Evolutionary conservation across 1,140 invertebrate species (phyloP).

Genomic region (Diorhabda sublineata): DNA sequence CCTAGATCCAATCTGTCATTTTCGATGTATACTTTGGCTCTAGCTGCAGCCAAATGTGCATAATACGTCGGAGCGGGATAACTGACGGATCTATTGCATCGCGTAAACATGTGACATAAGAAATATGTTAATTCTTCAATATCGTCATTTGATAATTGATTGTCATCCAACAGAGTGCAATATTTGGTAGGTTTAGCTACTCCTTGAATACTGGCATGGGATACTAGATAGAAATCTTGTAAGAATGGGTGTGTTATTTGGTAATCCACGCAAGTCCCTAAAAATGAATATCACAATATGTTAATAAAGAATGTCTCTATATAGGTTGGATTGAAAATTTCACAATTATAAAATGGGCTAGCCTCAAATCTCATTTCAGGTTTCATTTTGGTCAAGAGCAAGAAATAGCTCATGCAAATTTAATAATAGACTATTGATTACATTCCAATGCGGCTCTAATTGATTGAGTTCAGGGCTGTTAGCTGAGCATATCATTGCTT

Average conservation of each 20-base stretch:
- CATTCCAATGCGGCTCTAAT: no score
- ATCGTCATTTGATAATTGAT: conserved; percentile 65
- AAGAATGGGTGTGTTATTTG: conserved; percentile 76
- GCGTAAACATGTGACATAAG: conserved; percentile 83
- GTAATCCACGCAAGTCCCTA: conserved; percentile 76
- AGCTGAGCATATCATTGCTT: no score
- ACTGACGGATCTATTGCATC: conserved; percentile 82
- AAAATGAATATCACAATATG: conserved; percentile 8
- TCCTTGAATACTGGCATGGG: conserved; percentile 68
- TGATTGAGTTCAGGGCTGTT: no score
- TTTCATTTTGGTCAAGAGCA: no score
- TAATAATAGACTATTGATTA: no score
- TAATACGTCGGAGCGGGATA: conserved; percentile 94
- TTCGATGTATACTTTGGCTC: conserved; percentile 53
- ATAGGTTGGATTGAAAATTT: no score
- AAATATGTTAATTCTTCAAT: conserved; percentile 79
- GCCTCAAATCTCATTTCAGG: no score
- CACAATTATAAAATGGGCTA: no score
- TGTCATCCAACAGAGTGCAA: conserved; percentile 79
- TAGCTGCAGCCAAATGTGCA: conserved; percentile 84
- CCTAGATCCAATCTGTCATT: conserved; percentile 31
- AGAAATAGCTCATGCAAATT: no score
- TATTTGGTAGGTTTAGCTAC: conserved; percentile 87
- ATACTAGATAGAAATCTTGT: conserved; percentile 79
- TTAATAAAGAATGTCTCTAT: no score